Conservation (phyloP, 2,797 vertebrate species). For the Danio aesculapii region DNA sequence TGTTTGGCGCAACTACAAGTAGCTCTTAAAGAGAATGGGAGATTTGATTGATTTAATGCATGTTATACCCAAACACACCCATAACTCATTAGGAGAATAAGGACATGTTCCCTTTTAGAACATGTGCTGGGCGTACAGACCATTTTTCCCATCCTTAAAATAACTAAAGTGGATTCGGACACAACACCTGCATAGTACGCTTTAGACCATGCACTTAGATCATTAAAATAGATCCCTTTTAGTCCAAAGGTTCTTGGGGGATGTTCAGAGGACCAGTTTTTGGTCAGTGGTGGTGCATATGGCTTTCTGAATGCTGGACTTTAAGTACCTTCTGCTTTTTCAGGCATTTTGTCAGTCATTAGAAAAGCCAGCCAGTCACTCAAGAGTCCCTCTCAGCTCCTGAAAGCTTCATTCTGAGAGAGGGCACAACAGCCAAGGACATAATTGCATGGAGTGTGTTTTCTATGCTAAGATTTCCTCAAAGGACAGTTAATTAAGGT, state of each 20-base stretch:
- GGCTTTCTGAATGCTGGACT: neutral
- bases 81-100: too few species aligned
- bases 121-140: too few species aligned
- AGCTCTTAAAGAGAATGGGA: too few species aligned
- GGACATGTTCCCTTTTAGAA: too few species aligned
- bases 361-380: conserved; percentile 52
- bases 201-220: too few species aligned
- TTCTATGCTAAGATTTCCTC: conserved; percentile 59
- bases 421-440: conserved; percentile 58
- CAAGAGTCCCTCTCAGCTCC: conserved; percentile 47
- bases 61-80: too few species aligned
- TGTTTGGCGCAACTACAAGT: too few species aligned
- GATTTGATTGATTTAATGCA: too few species aligned
- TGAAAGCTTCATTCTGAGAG: conserved; percentile 57
- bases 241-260: neutral
- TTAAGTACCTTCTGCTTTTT: conserved; percentile 48
- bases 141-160: too few species aligned
- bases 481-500: conserved; percentile 58
- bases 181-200: too few species aligned
- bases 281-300: neutral
- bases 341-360: conserved; percentile 30
- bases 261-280: neutral
- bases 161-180: too few species aligned
- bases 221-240: neutral
- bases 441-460: conserved; percentile 67